Percentiles rank a stretch among this genome's conserved stretches.
These are phyloP conservation scores for Himantopus leucocephalus DNA, from an alignment of 2,113 vertebrate genomes.

Conservation along the genomic window DNA sequence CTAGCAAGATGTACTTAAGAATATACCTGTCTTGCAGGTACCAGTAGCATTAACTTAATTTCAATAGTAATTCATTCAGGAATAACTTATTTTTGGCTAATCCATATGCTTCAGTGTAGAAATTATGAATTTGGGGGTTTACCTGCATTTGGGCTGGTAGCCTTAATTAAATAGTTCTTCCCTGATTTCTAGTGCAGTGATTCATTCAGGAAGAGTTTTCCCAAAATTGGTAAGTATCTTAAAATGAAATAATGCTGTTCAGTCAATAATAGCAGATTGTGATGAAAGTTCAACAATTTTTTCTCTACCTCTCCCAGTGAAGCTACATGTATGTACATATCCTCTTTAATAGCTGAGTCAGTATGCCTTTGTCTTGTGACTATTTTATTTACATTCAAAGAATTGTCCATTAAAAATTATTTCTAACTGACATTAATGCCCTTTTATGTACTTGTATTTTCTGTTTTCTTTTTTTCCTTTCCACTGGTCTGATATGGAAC, in stretches of 20 bases:
- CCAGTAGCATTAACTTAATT: not conserved
- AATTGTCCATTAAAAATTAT: not conserved
- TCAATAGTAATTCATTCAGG: not conserved
- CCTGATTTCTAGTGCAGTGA: not conserved
- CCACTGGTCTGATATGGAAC: not conserved
- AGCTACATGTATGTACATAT: not conserved
- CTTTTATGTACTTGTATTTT: not conserved
- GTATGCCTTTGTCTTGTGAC: not conserved
- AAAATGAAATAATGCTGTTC: not conserved
- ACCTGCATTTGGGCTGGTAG: not conserved
- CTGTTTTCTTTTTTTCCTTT: not conserved
- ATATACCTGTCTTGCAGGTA: not conserved
- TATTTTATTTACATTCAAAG: not conserved
- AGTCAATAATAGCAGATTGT: not conserved
- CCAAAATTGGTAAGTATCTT: not conserved
- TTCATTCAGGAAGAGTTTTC: not conserved
- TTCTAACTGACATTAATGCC: not conserved
- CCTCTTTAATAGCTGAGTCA: not conserved
- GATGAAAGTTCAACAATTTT: not conserved
- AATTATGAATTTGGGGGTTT: not conserved
- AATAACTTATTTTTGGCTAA: not conserved
- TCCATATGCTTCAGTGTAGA: not conserved
- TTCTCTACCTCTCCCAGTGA: not conserved
- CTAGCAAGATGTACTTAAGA: not conserved
- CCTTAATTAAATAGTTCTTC: not conserved